Conservation (phyloP, 2,797 vertebrate species). For the Schizopygopsis malacanthus region DNA sequence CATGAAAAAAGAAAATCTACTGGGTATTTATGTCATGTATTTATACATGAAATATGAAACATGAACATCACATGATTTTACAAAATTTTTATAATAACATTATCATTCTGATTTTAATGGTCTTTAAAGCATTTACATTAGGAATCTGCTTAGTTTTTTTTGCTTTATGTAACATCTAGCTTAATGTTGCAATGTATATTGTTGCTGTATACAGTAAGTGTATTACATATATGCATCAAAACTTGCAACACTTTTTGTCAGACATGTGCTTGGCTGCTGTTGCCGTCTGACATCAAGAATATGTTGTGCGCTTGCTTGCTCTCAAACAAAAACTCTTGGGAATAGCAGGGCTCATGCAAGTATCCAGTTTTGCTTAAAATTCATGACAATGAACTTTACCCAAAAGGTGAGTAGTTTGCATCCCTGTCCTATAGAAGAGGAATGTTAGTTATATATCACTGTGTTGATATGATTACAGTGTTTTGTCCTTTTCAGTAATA, state of each 20-base stretch:
- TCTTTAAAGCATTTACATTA: not conserved
- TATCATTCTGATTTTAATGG: not conserved
- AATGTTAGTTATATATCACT: not conserved
- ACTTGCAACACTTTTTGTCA: not conserved
- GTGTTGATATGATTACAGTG: not conserved
- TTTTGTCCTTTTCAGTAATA: not conserved
- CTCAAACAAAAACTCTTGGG: not conserved
- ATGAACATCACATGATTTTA: not conserved
- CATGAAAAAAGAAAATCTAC: not conserved
- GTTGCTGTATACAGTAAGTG: not conserved
- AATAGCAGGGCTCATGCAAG: not conserved
- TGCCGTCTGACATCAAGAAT: not conserved
- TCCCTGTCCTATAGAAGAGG: not conserved
- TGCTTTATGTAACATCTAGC: not conserved
- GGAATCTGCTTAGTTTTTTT: not conserved
- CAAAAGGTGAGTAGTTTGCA: not conserved
- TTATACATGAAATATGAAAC: not conserved
- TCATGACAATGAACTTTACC: not conserved
- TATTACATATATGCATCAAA: not conserved
- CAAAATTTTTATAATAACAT: not conserved
- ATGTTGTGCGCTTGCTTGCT: too few species aligned
- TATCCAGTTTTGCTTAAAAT: not conserved
- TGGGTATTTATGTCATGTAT: not conserved
- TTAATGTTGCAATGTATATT: conserved; percentile 5
- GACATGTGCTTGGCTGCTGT: not conserved